Evolutionary conservation across 1,140 invertebrate genomes (phyloP), one percentile per base, ranked within the genome.

Genomic region (Zelostemma sp.): DNA sequence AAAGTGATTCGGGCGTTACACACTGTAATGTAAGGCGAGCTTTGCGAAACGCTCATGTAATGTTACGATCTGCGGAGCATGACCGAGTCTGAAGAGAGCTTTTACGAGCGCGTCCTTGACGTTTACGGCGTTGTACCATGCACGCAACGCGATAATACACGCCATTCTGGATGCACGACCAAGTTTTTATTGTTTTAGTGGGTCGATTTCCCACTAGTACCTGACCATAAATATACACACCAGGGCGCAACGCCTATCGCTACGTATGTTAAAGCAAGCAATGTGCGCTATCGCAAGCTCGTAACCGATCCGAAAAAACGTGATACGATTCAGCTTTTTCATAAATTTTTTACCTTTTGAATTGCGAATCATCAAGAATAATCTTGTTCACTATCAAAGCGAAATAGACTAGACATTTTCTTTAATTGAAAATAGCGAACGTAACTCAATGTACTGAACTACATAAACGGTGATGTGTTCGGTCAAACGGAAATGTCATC

Each of bases 131-230:
- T 43, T 63, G 49, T 40, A 46, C 3, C 28, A 51, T 43, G 51
- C 65, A 64, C 58, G 57, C 59, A 54, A 69, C 38, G 49, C 56
- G 56, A 58, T 69, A 72, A 55, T 56, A 51, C 47, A 62, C 49
- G 56, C 41, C 48, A 63, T 21, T 58, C 53, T 51, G 18, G 41
- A 40, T 63, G 54, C 54, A 50, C 54, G 58, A 19, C 57, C 51
- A 58, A 58, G 43, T 72, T 80, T 76, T 79, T 73, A 76, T 74
- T 76, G 69, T 76, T 75, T 75, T 54, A 72, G 47, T 33, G 43
- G 51, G 49, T 69, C 71, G 71, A 76, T 79, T 76, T 73, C 25
- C 72, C 64, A 56, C 59, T 35, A 47, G 25, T 48, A 14, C 17
- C 50, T 40, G 43, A 58, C 61, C 43, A 75, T 78, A 71, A 78